These are phyloP conservation scores for Saccopteryx leptura DNA, from an alignment of 2,113 vertebrate species.

Conservation along the genomic window DNA sequence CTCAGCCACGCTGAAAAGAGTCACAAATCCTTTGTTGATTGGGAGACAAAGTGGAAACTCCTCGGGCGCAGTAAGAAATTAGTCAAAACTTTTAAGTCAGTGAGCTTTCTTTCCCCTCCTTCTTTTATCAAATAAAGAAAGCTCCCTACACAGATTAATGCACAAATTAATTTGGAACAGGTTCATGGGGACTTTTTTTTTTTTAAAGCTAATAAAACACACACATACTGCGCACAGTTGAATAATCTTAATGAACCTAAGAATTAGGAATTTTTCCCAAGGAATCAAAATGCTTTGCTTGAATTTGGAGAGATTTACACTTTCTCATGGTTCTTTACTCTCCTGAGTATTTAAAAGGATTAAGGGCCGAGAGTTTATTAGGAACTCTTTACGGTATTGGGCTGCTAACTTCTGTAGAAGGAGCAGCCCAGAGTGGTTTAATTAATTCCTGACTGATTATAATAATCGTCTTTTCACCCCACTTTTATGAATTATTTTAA, in stretches of 20 bases:
- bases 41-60: constrained; percentile 78
- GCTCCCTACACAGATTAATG: constrained; percentile 59
- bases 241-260: constrained; percentile 28
- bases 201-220: not conserved
- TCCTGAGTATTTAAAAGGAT: constrained; percentile 54
- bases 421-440: not conserved
- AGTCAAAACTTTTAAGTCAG: constrained; percentile 64
- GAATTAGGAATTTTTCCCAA: constrained; percentile 70
- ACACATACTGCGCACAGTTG: not conserved
- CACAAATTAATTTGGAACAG: constrained; percentile 70
- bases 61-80: constrained; percentile 74
- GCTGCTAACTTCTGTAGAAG: not conserved
- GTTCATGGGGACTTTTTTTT: constrained; percentile 20
- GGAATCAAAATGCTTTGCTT: constrained; percentile 76
- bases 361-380: constrained; percentile 3
- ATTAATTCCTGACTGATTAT: constrained; percentile 51
- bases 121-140: constrained; percentile 71
- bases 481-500: constrained; percentile 32
- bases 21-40: constrained; percentile 76
- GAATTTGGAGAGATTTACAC: constrained; percentile 15
- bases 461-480: constrained; percentile 18
- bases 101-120: constrained; percentile 60
- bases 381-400: not conserved
- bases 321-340: not conserved
- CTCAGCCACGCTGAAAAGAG: constrained; percentile 76